A percentile compares a stretch with the other conserved stretches of the same genome.
These are phyloP conservation scores for Polypterus bichir DNA, from an alignment of 2,113 vertebrate species.

Conservation along the genomic window DNA sequence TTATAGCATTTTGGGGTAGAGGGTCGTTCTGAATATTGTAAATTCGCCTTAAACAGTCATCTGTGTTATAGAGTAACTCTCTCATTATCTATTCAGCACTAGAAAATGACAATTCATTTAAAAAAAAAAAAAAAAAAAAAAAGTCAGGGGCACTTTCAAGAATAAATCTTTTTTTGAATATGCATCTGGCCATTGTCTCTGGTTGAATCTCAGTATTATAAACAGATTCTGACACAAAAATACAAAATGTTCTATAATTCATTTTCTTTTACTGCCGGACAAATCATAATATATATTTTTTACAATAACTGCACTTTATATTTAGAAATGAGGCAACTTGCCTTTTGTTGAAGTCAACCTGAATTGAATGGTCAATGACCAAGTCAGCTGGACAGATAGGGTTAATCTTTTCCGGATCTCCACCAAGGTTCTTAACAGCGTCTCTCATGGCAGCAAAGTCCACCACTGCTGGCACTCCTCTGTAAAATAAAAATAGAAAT, in stretches of 20 bases:
- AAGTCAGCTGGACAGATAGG: slow-evolving; percentile 90
- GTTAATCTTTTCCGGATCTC: slow-evolving; percentile 88
- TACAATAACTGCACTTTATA: too few relatives aligned
- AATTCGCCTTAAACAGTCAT: too few relatives aligned
- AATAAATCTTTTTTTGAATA: too few relatives aligned
- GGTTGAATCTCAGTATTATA: neutral
- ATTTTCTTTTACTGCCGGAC: neutral
- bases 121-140: too few relatives aligned
- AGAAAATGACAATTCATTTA: too few relatives aligned
- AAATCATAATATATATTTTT: neutral
- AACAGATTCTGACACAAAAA: neutral
- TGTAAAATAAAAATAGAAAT: slow-evolving; percentile 28
- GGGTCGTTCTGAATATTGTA: too few relatives aligned
- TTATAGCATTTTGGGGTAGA: too few relatives aligned
- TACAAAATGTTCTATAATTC: neutral
- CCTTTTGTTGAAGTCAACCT: slow-evolving; percentile 93
- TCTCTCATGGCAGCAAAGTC: slow-evolving; percentile 97
- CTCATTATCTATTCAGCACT: too few relatives aligned
- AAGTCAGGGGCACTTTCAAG: too few relatives aligned
- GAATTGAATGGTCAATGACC: slow-evolving; percentile 95
- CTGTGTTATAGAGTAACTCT: too few relatives aligned
- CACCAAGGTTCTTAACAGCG: slow-evolving; percentile 76
- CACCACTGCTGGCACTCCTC: slow-evolving; percentile 88
- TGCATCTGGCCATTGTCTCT: neutral
- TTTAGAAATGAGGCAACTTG: slow-evolving; percentile 32